These are phyloP conservation scores for Ageneiosus marmoratus DNA, from an alignment of 2,113 vertebrate genomes.

Conservation along the genomic window DNA sequence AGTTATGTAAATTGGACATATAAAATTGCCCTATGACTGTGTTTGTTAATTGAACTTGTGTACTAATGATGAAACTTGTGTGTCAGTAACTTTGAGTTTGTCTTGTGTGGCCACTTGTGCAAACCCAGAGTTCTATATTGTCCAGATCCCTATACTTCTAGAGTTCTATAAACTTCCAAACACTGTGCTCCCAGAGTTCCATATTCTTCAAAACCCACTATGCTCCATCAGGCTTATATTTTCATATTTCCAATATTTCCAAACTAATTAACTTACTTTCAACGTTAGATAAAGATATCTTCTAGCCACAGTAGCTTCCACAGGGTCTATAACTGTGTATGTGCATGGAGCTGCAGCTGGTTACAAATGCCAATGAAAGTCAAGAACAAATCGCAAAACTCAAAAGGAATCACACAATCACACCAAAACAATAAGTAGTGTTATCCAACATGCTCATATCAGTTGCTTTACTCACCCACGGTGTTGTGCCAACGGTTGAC, in stretches of 20 bases:
- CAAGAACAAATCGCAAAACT: neutral
- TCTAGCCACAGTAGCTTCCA: neutral
- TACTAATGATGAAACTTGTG: no score
- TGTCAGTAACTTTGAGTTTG: no score
- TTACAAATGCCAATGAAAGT: neutral
- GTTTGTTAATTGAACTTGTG: no score
- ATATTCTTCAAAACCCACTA: no score
- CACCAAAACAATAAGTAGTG: no score
- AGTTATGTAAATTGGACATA: no score
- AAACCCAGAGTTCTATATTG: neutral
- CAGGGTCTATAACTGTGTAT: neutral
- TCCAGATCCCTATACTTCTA: neutral
- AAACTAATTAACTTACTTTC: neutral
- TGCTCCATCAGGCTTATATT: neutral
- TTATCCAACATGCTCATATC: no score
- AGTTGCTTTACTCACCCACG: conserved; percentile 79
- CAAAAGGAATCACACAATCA: neutral
- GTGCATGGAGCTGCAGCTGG: neutral
- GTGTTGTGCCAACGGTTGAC: conserved; percentile 99
- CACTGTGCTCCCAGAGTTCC: neutral
- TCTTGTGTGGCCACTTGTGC: no score
- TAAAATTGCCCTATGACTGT: no score
- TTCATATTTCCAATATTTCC: neutral
- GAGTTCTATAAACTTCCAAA: neutral
- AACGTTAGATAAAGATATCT: neutral